These are phyloP conservation scores for Hyposoter dolosus DNA, from an alignment of 2,888 invertebrate genomes.

Conservation along the genomic window DNA sequence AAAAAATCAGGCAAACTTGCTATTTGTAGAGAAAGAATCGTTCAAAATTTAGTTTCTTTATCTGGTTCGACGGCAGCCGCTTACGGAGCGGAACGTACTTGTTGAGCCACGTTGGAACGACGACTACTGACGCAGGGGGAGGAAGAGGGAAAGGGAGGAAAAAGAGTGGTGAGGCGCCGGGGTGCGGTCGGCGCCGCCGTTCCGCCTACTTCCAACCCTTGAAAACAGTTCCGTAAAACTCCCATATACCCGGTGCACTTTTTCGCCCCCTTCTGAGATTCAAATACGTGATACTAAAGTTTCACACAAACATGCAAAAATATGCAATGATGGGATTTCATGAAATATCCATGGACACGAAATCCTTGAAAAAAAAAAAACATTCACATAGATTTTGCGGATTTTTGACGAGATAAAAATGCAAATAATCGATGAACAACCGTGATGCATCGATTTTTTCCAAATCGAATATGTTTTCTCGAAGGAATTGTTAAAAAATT, in stretches of 20 bases:
- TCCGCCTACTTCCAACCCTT: slow-evolving; percentile 60
- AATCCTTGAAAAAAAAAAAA: neutral
- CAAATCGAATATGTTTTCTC: neutral
- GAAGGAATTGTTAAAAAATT: neutral
- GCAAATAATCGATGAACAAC: neutral
- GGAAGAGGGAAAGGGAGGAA: slow-evolving; percentile 26
- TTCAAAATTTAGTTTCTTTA: slow-evolving; percentile 39
- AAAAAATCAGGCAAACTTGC: neutral
- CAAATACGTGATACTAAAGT: neutral
- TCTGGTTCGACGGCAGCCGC: slow-evolving; percentile 11
- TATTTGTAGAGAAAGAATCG: neutral
- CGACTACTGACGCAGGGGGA: slow-evolving; percentile 76
- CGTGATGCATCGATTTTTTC: neutral
- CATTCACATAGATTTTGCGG: neutral
- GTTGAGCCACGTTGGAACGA: slow-evolving; percentile 81
- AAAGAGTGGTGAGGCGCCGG: slow-evolving; percentile 75
- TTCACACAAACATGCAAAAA: neutral
- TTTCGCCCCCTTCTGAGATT: neutral
- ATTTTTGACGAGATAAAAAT: neutral
- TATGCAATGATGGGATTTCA: neutral
- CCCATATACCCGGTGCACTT: slow-evolving; percentile 68
- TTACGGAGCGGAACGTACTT: slow-evolving; percentile 75
- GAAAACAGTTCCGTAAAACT: slow-evolving; percentile 63
- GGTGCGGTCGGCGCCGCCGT: slow-evolving; percentile 81
- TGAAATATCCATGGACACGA: neutral